phyloP scores from a whole-genome alignment of 2,113 vertebrate genomes.

The Bettongia penicillata region DNA sequence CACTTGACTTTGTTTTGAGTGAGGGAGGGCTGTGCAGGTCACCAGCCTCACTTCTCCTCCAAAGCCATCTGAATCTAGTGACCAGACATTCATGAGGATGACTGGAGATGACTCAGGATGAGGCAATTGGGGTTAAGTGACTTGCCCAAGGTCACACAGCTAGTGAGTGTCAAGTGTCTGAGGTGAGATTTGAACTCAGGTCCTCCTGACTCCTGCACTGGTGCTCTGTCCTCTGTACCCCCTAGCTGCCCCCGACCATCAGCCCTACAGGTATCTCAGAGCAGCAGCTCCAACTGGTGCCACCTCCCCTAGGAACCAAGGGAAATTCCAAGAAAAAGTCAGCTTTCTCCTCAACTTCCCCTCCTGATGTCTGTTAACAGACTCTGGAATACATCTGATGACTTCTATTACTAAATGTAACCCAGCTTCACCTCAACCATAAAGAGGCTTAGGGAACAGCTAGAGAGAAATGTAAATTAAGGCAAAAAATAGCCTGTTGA shows the following conservation, averaged over 20 bases:
- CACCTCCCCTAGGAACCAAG: not conserved
- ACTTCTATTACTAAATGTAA: not conserved
- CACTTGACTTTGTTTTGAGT: too few species aligned
- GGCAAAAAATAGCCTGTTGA: not conserved
- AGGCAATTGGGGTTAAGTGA: too few species aligned
- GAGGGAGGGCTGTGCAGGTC: too few species aligned
- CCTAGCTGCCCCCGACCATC: not conserved
- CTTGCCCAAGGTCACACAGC: too few species aligned
- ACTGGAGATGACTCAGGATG: too few species aligned
- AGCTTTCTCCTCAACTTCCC: not conserved
- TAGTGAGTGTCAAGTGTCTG: too few species aligned
- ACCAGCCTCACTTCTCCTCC: too few species aligned
- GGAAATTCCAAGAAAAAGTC: not conserved
- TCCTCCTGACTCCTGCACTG: too few species aligned
- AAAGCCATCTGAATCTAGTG: too few species aligned
- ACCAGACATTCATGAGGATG: too few species aligned
- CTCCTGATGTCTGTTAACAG: not conserved
- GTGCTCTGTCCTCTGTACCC: too few species aligned
- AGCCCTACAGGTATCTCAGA: not conserved
- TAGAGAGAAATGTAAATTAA: not conserved
- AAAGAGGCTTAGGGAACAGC: not conserved
- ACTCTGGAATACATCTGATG: fast-evolving
- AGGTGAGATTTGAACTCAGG: too few species aligned
- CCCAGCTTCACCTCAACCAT: not conserved
- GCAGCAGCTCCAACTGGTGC: not conserved